These are phyloP conservation scores for Papilio aristodemus DNA, from an alignment of 1,140 invertebrate genomes.

Conservation along the genomic window DNA sequence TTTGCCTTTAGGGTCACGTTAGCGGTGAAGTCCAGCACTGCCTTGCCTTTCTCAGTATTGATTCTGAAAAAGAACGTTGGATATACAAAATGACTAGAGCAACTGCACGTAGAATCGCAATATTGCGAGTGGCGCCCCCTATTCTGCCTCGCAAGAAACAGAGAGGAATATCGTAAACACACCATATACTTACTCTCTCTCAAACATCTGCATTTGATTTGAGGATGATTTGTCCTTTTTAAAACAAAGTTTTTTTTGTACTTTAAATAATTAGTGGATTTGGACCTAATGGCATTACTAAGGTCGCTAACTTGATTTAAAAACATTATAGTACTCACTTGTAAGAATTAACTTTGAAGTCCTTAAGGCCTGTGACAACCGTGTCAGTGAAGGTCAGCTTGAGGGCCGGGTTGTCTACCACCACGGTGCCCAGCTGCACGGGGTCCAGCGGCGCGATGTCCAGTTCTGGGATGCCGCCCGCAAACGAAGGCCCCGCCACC, in stretches of 20 bases:
- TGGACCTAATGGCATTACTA: too few species aligned
- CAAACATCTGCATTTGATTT: too few species aligned
- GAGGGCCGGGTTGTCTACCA: conserved; percentile 66
- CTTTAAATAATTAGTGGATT: too few species aligned
- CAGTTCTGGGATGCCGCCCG: conserved; percentile 78
- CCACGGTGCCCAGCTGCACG: conserved; percentile 69
- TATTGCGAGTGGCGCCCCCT: too few species aligned
- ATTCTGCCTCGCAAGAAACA: too few species aligned
- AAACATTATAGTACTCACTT: conserved; percentile 57
- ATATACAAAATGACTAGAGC: too few species aligned
- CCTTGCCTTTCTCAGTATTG: conserved; percentile 58
- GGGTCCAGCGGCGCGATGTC: conserved; percentile 77
- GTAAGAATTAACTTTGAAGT: conserved; percentile 63
- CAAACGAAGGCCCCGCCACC: conserved; percentile 66
- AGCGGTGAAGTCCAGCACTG: conserved; percentile 67
- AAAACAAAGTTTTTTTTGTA: too few species aligned
- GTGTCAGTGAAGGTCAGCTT: conserved; percentile 70
- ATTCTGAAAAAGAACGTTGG: conserved; percentile 52
- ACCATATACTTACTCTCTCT: too few species aligned
- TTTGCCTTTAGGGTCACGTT: conserved; percentile 78
- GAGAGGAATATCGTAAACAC: too few species aligned
- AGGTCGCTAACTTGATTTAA: not conserved
- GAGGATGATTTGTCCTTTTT: too few species aligned
- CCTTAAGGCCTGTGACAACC: conserved; percentile 62
- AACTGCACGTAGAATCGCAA: too few species aligned